Conservation (phyloP, 2,888 invertebrate species). For the Protodeltote pygarga region DNA sequence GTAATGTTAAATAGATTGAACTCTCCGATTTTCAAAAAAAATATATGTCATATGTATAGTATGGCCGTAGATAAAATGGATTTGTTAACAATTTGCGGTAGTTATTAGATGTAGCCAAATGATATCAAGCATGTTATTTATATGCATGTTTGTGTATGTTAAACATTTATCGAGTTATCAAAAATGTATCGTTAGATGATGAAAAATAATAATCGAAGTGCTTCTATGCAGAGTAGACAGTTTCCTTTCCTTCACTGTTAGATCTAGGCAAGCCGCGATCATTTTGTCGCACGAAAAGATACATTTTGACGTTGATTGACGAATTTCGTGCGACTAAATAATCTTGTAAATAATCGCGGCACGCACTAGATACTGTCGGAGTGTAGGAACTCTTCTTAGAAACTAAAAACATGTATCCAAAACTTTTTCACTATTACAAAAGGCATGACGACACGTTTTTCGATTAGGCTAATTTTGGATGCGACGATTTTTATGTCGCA, state of each 20-base stretch:
- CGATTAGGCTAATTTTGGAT: conserved; percentile 65
- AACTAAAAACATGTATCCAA: conserved; percentile 73
- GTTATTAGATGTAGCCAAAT: conserved; percentile 78
- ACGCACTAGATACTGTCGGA: conserved; percentile 35
- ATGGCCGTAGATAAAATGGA: conserved; percentile 76
- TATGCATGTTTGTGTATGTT: conserved; percentile 80
- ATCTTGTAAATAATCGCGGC: conserved; percentile 17
- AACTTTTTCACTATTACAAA: conserved; percentile 77
- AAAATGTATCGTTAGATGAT: conserved; percentile 80
- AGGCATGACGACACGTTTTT: conserved; percentile 67
- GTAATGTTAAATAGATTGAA: conserved; percentile 70
- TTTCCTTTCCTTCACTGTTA: conserved; percentile 57
- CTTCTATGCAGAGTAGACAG: conserved; percentile 73
- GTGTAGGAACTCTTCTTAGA: conserved; percentile 68
- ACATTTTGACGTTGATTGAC: conserved; percentile 4
- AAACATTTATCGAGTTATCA: conserved; percentile 77
- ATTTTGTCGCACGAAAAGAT: conserved; percentile 2
- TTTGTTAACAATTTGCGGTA: conserved; percentile 81
- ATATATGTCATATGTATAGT: conserved; percentile 67
- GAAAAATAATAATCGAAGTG: conserved; percentile 68
- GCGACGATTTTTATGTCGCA: conserved; percentile 72
- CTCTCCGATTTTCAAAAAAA: conserved; percentile 60
- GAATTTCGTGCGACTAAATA: conserved; percentile 9
- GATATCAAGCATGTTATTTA: conserved; percentile 73
- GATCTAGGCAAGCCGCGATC: conserved; percentile 25